These are phyloP conservation scores for Gymnoscelis rufifasciata DNA, from an alignment of 2,888 invertebrate genomes.

Conservation along the genomic window DNA sequence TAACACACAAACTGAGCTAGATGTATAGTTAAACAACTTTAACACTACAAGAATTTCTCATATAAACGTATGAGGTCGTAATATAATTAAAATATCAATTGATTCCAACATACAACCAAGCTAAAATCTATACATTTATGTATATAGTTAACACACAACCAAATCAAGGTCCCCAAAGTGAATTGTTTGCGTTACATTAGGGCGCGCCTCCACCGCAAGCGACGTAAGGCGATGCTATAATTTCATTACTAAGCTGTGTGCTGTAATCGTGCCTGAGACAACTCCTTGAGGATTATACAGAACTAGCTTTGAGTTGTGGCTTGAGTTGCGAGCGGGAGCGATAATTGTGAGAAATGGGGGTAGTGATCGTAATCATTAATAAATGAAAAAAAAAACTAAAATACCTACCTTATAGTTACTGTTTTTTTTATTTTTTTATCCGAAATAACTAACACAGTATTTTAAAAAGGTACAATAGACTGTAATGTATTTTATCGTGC, in stretches of 20 bases:
- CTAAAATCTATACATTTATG: neutral
- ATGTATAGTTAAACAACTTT: too few species aligned
- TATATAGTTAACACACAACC: neutral
- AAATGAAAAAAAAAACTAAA: too few species aligned
- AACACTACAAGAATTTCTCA: too few species aligned
- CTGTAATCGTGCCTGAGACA: slow-evolving; percentile 39
- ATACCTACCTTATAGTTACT: too few species aligned
- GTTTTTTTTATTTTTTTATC: too few species aligned
- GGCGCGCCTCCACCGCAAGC: slow-evolving; percentile 17
- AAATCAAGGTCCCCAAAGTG: neutral
- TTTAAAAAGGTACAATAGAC: too few species aligned
- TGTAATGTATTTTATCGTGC: too few species aligned
- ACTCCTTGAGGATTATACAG: slow-evolving; percentile 47
- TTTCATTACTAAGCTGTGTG: slow-evolving; percentile 56
- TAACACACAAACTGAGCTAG: too few species aligned
- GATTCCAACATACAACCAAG: neutral
- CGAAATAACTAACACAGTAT: too few species aligned
- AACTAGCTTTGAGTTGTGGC: slow-evolving; percentile 2
- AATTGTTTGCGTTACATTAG: slow-evolving; percentile 15
- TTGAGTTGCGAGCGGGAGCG: neutral
- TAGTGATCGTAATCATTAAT: too few species aligned
- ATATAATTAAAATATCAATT: too few species aligned
- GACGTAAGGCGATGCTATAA: slow-evolving; percentile 36
- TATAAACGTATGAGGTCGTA: too few species aligned
- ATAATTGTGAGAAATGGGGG: neutral